Evolutionary conservation across 2,113 vertebrate species (phyloP).

Genomic region (Dasyprocta punctata): DNA sequence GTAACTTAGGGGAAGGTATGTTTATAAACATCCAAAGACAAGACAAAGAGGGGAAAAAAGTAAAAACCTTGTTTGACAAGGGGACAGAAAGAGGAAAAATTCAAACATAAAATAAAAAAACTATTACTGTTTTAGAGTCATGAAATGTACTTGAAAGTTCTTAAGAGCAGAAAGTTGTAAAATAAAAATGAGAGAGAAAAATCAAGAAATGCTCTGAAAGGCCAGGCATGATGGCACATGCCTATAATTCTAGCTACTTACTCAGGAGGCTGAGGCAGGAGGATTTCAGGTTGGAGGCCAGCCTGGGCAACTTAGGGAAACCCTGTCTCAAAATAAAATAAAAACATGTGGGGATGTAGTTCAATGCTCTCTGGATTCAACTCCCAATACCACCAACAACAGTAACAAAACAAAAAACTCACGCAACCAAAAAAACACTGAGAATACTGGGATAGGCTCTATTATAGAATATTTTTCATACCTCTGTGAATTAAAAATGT

Average conservation of each 20-base stretch:
- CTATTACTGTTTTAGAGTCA: constrained; percentile 4
- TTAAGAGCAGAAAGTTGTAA: neutral
- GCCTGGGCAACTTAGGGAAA: neutral
- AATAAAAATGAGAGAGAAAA: constrained; percentile 6
- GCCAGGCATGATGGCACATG: neutral
- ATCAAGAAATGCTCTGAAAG: neutral
- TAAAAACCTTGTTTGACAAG: neutral
- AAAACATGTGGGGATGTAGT: neutral
- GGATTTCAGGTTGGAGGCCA: neutral
- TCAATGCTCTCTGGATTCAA: neutral
- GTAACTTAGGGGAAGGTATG: neutral
- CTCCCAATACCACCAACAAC: neutral
- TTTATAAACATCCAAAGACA: neutral
- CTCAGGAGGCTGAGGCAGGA: neutral
- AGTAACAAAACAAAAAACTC: neutral
- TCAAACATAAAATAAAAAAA: constrained; percentile 4
- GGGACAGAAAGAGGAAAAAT: neutral
- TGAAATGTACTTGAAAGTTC: neutral
- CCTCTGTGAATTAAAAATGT: constrained; percentile 16
- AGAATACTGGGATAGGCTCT: neutral
- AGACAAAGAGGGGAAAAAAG: neutral
- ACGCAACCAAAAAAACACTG: neutral
- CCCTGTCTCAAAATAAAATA: neutral
- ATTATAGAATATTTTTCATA: neutral
- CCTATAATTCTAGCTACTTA: neutral